These are phyloP conservation scores for Craniophora ligustri DNA, from an alignment of 2,888 invertebrate genomes.

Conservation along the genomic window DNA sequence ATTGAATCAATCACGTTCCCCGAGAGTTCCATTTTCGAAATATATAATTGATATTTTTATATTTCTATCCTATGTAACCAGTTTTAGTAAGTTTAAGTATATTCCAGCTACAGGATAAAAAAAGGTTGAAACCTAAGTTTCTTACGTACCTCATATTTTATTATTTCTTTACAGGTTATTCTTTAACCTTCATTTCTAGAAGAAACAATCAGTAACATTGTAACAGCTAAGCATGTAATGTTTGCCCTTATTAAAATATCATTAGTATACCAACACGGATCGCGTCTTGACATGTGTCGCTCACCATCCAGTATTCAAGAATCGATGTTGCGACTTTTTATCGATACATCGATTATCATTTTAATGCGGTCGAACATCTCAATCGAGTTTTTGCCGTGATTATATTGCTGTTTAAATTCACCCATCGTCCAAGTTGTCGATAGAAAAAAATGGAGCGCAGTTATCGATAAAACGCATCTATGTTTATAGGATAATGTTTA, in stretches of 20 bases:
- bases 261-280: conserved; percentile 47
- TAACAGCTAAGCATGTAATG: conserved; percentile 14
- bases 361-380: conserved; percentile 61
- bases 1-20: no score
- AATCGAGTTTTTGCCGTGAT: conserved; percentile 63
- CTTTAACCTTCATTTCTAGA: background rate
- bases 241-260: conserved; percentile 44
- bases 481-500: conserved; percentile 36
- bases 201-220: background rate
- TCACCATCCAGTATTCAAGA: conserved; percentile 39
- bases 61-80: no score
- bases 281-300: conserved; percentile 35
- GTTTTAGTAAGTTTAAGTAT: no score
- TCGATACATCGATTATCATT: conserved; percentile 53
- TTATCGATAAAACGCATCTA: conserved; percentile 51
- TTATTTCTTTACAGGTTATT: no score
- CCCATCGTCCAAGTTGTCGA: conserved; percentile 7
- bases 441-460: conserved; percentile 35
- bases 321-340: conserved; percentile 59
- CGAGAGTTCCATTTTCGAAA: no score
- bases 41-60: no score
- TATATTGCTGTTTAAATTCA: conserved; percentile 57
- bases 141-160: no score
- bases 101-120: no score
- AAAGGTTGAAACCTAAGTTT: background rate